These are phyloP conservation scores for Neopelma chrysocephalum DNA, from an alignment of 2,797 vertebrate species.

Conservation along the genomic window DNA sequence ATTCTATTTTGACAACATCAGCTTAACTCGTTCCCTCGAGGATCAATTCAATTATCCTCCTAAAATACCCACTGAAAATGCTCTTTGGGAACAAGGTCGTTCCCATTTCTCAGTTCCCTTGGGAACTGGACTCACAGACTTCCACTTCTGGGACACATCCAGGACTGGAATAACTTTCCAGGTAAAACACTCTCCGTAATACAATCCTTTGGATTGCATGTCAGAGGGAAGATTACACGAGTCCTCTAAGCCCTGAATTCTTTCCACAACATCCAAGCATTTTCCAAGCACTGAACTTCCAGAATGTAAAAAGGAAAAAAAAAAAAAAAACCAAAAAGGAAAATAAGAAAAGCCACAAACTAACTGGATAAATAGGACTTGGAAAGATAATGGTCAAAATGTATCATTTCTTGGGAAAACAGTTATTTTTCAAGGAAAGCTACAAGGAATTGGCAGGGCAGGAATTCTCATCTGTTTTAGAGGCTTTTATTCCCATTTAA, in stretches of 20 bases:
- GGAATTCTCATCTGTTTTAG: neutral
- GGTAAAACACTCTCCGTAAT: neutral
- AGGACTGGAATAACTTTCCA: neutral
- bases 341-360: neutral
- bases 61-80: neutral
- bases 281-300: neutral
- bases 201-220: neutral
- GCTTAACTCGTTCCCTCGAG: neutral
- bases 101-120: neutral
- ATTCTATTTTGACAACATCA: neutral
- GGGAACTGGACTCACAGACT: neutral
- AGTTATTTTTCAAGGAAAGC: neutral
- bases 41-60: neutral
- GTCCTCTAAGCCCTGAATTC: neutral
- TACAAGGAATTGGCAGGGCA: neutral
- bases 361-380: neutral
- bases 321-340: accelerated
- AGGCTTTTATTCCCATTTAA: neutral
- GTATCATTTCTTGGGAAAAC: neutral
- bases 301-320: neutral
- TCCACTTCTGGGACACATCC: neutral
- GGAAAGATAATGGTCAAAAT: neutral
- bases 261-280: neutral
- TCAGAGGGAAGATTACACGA: neutral
- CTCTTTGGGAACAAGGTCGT: neutral